Percentiles rank a stretch among this genome's conserved stretches.
Evolutionary conservation across 2,888 invertebrate genomes (phyloP).

Genomic region (Agelastica alni): DNA sequence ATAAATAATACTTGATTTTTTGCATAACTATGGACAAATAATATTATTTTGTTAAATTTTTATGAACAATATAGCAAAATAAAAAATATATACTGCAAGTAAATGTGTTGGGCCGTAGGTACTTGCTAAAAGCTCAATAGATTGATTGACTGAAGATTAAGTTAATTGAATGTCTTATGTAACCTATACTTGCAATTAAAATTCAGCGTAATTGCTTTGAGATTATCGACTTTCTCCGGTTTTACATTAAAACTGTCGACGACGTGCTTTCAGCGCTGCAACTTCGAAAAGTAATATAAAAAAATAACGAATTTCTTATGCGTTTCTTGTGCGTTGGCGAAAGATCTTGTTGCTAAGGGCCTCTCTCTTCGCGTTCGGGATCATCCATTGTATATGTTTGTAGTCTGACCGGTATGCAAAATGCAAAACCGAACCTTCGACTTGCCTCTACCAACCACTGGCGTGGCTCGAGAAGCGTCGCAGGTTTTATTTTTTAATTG

Average conservation of each 20-base stretch:
- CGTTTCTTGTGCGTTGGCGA: conserved; percentile 20
- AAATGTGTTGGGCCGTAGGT: too few relatives aligned
- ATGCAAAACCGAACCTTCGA: background rate
- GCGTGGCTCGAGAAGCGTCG: background rate
- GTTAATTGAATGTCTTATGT: background rate
- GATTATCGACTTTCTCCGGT: background rate
- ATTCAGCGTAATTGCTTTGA: background rate
- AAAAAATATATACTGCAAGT: too few relatives aligned
- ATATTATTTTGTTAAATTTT: too few relatives aligned
- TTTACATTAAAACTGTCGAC: too few relatives aligned
- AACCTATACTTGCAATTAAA: background rate
- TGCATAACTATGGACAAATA: too few relatives aligned
- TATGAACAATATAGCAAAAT: too few relatives aligned
- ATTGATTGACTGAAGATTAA: too few relatives aligned
- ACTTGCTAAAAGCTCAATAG: too few relatives aligned
- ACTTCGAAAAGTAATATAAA: background rate
- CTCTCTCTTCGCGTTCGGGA: conserved; percentile 13
- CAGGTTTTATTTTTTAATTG: too few relatives aligned
- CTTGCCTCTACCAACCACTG: background rate
- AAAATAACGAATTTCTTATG: conserved; percentile 1
- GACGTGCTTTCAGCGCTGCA: background rate
- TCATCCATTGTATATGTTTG: conserved; percentile 19
- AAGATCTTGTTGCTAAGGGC: conserved; percentile 26
- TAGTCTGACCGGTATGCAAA: conserved; percentile 23
- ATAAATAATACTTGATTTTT: too few relatives aligned